phyloP scores from a whole-genome alignment of 2,113 vertebrate genomes.

The Labrus mixtus region DNA sequence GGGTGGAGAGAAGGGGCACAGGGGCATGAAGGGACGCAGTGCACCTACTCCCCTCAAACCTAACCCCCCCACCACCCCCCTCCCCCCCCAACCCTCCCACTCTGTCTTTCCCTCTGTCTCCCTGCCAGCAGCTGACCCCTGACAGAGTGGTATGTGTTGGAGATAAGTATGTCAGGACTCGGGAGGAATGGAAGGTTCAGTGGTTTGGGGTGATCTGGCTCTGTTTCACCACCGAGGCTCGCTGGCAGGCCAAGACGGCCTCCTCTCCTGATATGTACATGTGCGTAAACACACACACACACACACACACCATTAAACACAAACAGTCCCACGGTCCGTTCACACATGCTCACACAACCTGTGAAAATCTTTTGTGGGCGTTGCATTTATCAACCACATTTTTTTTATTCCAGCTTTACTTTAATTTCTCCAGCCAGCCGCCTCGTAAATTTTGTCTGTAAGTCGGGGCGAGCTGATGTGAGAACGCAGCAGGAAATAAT shows the following conservation, averaged over 20 bases:
- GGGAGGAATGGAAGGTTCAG: slow-evolving; percentile 65
- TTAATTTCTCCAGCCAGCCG: too few species aligned
- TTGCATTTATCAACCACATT: too few species aligned
- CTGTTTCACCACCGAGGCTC: slow-evolving; percentile 16
- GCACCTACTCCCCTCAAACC: background rate
- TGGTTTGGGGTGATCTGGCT: slow-evolving; percentile 58
- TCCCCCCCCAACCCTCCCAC: background rate
- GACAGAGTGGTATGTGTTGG: slow-evolving; percentile 71
- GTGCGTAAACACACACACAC: slow-evolving; percentile 2
- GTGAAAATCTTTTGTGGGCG: too few species aligned
- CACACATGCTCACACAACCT: too few species aligned
- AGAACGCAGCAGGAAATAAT: too few species aligned
- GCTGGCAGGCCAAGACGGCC: background rate
- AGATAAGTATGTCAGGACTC: slow-evolving; percentile 75
- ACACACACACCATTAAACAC: slow-evolving; percentile 6
- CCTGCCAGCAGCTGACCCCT: slow-evolving; percentile 71
- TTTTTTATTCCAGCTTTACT: too few species aligned
- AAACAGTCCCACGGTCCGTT: too few species aligned
- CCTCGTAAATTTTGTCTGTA: too few species aligned
- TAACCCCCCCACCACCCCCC: background rate
- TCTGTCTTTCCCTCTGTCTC: slow-evolving; percentile 20
- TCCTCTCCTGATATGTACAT: background rate
- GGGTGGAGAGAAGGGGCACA: slow-evolving; percentile 33
- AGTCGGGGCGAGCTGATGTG: too few species aligned
- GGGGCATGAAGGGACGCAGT: background rate